phyloP scores from a whole-genome alignment of 2,797 vertebrate species.

The Sarcophilus harrisii region DNA sequence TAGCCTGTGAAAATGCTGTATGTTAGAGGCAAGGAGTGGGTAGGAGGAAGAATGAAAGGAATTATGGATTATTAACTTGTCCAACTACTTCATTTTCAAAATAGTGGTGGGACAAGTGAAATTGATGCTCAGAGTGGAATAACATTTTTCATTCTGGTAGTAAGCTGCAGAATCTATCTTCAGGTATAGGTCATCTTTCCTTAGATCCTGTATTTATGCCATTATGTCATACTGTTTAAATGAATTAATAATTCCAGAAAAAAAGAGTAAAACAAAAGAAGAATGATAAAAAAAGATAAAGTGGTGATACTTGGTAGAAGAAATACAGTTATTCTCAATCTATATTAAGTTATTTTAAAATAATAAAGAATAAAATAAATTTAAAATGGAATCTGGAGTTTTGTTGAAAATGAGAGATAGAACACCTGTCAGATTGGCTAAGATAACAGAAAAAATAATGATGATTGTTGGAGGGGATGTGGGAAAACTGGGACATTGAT shows the following conservation, averaged over 20 bases:
- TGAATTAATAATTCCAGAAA: background rate
- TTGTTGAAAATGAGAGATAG: background rate
- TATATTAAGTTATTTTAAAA: background rate
- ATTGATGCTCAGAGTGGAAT: background rate
- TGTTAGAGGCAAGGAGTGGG: background rate
- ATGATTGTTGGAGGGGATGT: too few species aligned
- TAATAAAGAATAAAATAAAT: background rate
- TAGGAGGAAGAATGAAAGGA: background rate
- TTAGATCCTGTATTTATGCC: background rate
- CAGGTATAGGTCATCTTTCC: background rate
- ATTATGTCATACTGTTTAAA: background rate
- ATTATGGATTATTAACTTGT: background rate
- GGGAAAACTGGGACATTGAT: too few species aligned
- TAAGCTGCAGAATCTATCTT: background rate
- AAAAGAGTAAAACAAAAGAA: background rate
- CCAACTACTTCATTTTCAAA: background rate
- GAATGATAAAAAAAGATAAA: background rate
- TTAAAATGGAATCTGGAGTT: background rate
- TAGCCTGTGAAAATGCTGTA: background rate
- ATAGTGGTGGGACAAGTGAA: background rate
- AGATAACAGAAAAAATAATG: too few species aligned
- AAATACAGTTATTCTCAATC: background rate
- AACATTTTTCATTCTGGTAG: background rate
- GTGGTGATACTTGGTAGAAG: background rate
- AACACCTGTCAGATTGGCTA: too few species aligned